Evolutionary conservation across 64 coral and sea anemone species (phyloP).

Genomic region (Trachythela sp.): DNA sequence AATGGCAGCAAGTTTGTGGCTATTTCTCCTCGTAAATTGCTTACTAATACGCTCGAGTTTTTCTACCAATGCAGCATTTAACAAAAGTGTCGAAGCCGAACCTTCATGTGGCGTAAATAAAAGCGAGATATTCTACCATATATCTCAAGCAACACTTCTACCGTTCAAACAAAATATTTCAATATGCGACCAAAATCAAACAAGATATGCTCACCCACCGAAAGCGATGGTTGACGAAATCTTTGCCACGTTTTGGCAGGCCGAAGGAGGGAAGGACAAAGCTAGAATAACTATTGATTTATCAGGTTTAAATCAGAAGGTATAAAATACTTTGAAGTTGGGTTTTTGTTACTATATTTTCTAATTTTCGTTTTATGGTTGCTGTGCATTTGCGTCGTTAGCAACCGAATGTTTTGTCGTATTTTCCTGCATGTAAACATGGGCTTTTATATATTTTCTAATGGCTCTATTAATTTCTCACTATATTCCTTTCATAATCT

Average conservation of each 20-base stretch:
- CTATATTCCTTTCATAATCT: too few species aligned
- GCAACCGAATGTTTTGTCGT: neutral
- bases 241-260: neutral
- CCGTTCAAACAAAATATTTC: neutral
- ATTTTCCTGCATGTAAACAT: neutral
- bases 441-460: too few species aligned
- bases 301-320: constrained; percentile 11
- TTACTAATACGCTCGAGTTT: neutral
- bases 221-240: neutral
- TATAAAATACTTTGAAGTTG: neutral
- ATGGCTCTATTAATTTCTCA: too few species aligned
- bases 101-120: neutral
- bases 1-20: neutral
- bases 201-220: constrained; percentile 1
- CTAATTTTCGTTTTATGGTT: neutral
- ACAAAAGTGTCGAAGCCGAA: neutral
- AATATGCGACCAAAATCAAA: neutral
- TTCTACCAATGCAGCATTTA: neutral
- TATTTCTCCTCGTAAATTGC: neutral
- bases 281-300: constrained; percentile 4
- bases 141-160: neutral
- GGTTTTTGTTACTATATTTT: neutral
- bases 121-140: neutral
- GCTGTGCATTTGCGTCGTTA: neutral
- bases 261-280: neutral